Evolutionary conservation across 2,113 vertebrate genomes (phyloP).

Genomic region (Thunnus thynnus): DNA sequence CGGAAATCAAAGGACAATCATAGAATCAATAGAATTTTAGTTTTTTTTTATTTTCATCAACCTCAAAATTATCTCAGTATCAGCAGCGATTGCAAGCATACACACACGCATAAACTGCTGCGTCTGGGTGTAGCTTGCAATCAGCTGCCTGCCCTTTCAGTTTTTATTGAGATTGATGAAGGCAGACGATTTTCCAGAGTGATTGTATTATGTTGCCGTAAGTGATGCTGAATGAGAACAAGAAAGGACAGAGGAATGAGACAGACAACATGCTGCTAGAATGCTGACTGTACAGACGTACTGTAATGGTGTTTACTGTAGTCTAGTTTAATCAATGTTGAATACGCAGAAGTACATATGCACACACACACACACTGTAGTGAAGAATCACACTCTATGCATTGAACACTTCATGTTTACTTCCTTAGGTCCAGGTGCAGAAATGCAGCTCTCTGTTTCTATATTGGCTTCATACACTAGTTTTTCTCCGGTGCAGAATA

Average conservation of each 20-base stretch:
- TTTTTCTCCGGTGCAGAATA: neutral
- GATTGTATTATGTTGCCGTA: constrained; percentile 52
- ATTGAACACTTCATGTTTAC: neutral
- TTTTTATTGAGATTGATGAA: constrained; percentile 44
- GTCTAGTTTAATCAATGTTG: neutral
- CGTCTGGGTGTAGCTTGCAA: constrained; percentile 8
- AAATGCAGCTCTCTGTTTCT: constrained; percentile 2
- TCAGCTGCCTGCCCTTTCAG: constrained; percentile 33
- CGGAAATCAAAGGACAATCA: no score
- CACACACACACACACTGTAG: neutral
- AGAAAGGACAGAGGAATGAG: constrained; percentile 9
- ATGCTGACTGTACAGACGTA: neutral
- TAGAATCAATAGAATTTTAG: no score
- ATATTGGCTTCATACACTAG: constrained; percentile 17
- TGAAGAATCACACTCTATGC: no score
- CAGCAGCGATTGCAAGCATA: neutral
- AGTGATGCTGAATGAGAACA: constrained; percentile 40
- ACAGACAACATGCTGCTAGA: neutral
- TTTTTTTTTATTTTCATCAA: neutral
- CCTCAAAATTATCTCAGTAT: neutral
- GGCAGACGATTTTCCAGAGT: constrained; percentile 39
- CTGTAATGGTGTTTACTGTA: neutral
- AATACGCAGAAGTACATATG: neutral
- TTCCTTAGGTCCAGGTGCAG: neutral
- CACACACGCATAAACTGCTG: neutral